Percentiles rank a stretch among this genome's conserved stretches.
Conservation (phyloP, 1,140 invertebrate genomes). For the Drosophila parvula region DNA sequence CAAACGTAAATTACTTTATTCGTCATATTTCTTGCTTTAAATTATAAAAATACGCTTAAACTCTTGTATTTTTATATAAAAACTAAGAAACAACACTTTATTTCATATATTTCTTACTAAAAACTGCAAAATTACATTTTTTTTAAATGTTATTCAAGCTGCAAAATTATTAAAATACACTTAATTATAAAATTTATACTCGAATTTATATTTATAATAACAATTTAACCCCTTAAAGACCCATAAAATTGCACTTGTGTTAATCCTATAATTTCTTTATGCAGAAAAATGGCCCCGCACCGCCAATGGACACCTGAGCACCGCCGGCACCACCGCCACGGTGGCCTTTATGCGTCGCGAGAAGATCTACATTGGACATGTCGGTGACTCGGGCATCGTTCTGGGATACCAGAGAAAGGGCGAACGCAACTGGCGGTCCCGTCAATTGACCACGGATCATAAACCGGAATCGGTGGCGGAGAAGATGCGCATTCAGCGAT, state of each 20-base stretch:
- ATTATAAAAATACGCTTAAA: background rate
- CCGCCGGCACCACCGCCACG: constrained; percentile 97
- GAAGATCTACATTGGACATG: constrained; percentile 98
- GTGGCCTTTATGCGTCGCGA: constrained; percentile 96
- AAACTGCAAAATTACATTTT: background rate
- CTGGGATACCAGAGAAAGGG: constrained; percentile 91
- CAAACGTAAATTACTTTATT: background rate
- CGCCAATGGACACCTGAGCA: constrained; percentile 95
- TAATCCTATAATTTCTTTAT: constrained; percentile 29
- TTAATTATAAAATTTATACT: background rate
- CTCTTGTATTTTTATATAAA: background rate
- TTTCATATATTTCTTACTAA: background rate
- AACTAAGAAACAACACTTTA: no score
- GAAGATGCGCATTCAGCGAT: constrained; percentile 92
- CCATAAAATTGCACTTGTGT: background rate
- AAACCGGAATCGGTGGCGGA: constrained; percentile 97
- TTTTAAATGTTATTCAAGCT: no score
- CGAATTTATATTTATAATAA: no score
- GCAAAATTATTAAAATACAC: background rate
- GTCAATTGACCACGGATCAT: constrained; percentile 94
- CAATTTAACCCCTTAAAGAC: background rate
- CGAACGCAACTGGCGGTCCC: constrained; percentile 90
- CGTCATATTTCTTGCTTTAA: background rate
- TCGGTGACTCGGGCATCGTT: constrained; percentile 97
- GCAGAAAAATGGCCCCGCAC: constrained; percentile 97